These are phyloP conservation scores for Eutrigla gurnardus DNA, from an alignment of 2,797 vertebrate genomes.

Conservation along the genomic window DNA sequence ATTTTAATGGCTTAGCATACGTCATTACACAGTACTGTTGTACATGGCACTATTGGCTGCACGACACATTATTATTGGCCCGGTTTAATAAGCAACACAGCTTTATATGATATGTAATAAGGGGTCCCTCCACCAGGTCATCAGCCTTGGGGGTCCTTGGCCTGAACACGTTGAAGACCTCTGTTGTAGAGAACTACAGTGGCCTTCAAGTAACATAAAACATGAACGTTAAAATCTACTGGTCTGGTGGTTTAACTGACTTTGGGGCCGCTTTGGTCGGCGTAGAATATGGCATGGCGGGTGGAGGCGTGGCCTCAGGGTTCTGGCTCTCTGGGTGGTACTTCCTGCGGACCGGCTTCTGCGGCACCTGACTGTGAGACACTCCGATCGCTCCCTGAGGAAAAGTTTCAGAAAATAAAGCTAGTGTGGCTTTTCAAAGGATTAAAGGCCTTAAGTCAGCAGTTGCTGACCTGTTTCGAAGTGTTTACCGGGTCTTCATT, in stretches of 20 bases:
- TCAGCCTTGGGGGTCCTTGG: too few relatives aligned
- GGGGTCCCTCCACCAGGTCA: too few relatives aligned
- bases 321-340: slow-evolving; percentile 85
- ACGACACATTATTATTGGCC: too few relatives aligned
- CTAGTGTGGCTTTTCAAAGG: neutral
- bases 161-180: too few relatives aligned
- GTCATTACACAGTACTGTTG: too few relatives aligned
- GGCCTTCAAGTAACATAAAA: too few relatives aligned
- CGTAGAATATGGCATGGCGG: slow-evolving; percentile 57
- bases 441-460: neutral
- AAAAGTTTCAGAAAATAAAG: slow-evolving; percentile 3
- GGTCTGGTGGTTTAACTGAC: slow-evolving; percentile 75
- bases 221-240: too few relatives aligned
- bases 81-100: too few relatives aligned
- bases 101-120: too few relatives aligned
- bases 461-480: slow-evolving; percentile 86
- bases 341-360: slow-evolving; percentile 93
- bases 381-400: slow-evolving; percentile 80
- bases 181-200: too few relatives aligned
- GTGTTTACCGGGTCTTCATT: slow-evolving; percentile 84
- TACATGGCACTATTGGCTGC: too few relatives aligned
- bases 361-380: slow-evolving; percentile 85
- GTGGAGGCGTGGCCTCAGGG: slow-evolving; percentile 81
- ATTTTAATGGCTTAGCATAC: too few relatives aligned
- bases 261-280: slow-evolving; percentile 87